Percentiles rank a stretch among this genome's conserved stretches.
Evolutionary conservation across 2,888 invertebrate species (phyloP).

Genomic region (Acronicta leporina): DNA sequence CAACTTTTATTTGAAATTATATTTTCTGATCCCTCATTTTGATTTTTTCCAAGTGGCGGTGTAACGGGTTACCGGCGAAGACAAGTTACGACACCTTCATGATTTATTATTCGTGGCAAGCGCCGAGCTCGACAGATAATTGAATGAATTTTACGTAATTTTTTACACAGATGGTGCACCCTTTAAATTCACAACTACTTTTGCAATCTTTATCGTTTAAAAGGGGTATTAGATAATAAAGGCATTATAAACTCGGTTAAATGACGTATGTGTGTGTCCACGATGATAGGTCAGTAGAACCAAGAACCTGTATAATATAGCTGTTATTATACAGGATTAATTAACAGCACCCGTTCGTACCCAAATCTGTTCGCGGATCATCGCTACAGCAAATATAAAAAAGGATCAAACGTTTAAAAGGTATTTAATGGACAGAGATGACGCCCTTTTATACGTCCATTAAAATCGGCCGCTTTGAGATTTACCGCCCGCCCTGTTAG

Average conservation of each 20-base stretch:
- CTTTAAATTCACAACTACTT: constrained; percentile 22
- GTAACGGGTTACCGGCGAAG: constrained; percentile 81
- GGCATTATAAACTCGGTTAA: constrained; percentile 19
- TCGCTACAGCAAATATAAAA: constrained; percentile 85
- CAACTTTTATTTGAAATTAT: constrained; percentile 88
- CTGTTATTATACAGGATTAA: constrained; percentile 71
- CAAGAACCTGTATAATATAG: constrained; percentile 4
- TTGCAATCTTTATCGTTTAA: background rate
- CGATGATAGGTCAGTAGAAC: constrained; percentile 51
- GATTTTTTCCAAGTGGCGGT: constrained; percentile 78
- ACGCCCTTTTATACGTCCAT: constrained; percentile 87
- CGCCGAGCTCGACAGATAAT: constrained; percentile 68
- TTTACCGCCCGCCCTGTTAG: constrained; percentile 76
- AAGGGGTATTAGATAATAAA: constrained; percentile 7
- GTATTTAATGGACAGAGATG: constrained; percentile 88
- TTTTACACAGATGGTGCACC: constrained; percentile 50
- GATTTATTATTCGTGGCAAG: constrained; percentile 80
- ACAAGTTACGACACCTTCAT: constrained; percentile 80
- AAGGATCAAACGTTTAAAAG: constrained; percentile 89
- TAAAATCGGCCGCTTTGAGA: constrained; percentile 86
- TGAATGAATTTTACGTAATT: constrained; percentile 71
- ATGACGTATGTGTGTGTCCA: constrained; percentile 19
- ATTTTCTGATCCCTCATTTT: constrained; percentile 85
- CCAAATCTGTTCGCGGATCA: constrained; percentile 82
- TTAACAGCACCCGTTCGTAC: constrained; percentile 72